These are phyloP conservation scores for Stenurella melanura DNA, from an alignment of 2,888 invertebrate species.

Conservation along the genomic window DNA sequence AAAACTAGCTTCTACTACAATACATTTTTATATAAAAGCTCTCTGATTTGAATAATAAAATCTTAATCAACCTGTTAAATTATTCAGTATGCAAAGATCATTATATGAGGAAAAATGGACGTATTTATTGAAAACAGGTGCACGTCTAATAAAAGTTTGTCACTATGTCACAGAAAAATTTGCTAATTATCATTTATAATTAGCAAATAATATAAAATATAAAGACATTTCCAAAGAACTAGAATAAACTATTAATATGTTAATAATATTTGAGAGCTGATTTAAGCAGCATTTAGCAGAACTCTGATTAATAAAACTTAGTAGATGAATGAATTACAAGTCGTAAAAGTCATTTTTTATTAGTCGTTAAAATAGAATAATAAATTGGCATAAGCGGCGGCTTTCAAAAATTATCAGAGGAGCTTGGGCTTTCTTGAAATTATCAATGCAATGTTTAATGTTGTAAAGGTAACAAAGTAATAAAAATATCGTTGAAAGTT, in stretches of 20 bases:
- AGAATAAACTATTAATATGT: not conserved
- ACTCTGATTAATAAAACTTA: not conserved
- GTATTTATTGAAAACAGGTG: conserved; percentile 23
- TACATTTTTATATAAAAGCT: not conserved
- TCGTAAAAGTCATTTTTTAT: not conserved
- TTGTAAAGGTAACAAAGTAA: no score
- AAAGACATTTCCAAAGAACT: not conserved
- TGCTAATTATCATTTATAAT: conserved; percentile 16
- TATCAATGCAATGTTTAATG: no score
- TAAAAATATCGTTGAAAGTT: no score
- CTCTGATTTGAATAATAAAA: not conserved
- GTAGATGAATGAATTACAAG: not conserved
- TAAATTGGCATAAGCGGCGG: no score
- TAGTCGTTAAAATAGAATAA: not conserved
- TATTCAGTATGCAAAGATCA: not conserved
- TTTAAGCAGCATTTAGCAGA: not conserved
- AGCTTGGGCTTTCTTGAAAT: no score
- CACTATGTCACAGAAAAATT: not conserved
- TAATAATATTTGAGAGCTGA: not conserved
- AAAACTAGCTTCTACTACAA: not conserved
- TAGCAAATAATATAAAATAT: not conserved
- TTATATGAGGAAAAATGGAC: not conserved
- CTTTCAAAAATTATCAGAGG: no score
- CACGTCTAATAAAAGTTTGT: not conserved
- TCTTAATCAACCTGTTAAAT: not conserved